Conservation (phyloP, 2,797 vertebrate species). For the Pampus argenteus region DNA sequence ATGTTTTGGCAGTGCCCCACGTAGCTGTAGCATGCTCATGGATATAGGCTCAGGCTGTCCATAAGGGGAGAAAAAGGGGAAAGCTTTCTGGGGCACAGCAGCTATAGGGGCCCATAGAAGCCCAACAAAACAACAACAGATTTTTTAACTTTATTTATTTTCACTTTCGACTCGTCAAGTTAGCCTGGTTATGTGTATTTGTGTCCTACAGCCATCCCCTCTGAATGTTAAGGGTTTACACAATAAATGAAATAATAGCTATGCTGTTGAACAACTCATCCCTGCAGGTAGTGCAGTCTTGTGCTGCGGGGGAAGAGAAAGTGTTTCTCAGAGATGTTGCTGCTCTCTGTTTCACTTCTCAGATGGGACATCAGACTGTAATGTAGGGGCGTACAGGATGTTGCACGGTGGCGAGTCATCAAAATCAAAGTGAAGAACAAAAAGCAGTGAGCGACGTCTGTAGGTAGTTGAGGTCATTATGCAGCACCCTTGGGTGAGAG, state of each 20-base stretch:
- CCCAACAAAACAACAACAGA: no score
- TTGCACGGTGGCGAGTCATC: constrained; percentile 22
- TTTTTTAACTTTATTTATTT: no score
- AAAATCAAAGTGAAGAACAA: constrained; percentile 26
- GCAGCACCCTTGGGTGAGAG: constrained; percentile 9
- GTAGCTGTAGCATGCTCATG: no score
- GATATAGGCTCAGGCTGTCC: no score
- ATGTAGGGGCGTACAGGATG: constrained; percentile 72
- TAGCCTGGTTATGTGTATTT: no score
- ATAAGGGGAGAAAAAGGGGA: no score
- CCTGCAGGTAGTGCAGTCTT: not conserved
- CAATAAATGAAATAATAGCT: not conserved
- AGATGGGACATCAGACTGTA: constrained; percentile 14
- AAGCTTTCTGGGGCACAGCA: no score
- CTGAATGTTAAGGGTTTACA: not conserved
- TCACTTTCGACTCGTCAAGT: no score
- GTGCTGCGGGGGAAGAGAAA: constrained; percentile 23
- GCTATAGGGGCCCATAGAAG: no score
- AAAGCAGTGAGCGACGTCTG: constrained; percentile 14
- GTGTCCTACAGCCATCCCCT: not conserved
- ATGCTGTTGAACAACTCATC: not conserved
- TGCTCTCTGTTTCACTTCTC: constrained; percentile 53
- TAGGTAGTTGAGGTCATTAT: constrained; percentile 56
- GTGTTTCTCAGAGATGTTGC: constrained; percentile 30
- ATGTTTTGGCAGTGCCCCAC: no score